phyloP scores from a whole-genome alignment of 2,797 vertebrate genomes.

The Amazonetta brasiliensis region DNA sequence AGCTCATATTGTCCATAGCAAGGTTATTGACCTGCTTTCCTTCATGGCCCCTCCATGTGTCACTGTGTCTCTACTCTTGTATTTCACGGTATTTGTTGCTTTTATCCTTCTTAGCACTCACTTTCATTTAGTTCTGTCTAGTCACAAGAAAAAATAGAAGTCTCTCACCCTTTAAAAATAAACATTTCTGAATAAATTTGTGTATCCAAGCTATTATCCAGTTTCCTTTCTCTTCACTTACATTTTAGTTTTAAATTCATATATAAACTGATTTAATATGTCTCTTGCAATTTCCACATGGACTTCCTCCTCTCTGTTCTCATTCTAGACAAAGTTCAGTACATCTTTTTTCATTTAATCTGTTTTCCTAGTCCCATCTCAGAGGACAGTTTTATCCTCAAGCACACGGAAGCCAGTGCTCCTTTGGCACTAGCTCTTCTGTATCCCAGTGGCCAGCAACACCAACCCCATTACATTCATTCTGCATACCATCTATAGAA shows the following conservation, averaged over 20 bases:
- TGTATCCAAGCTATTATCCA: not conserved
- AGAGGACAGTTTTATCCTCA: not conserved
- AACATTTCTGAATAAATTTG: not conserved
- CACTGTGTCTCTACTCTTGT: not conserved
- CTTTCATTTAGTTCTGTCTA: not conserved
- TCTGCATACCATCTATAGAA: not conserved
- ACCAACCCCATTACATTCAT: not conserved
- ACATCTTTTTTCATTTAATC: not conserved
- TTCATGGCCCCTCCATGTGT: not conserved
- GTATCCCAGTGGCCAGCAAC: not conserved
- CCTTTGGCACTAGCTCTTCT: not conserved
- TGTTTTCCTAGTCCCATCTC: not conserved
- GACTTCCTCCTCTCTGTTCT: not conserved
- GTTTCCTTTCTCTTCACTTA: not conserved
- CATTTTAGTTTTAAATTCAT: not conserved
- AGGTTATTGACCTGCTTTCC: not conserved
- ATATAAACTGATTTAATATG: not conserved
- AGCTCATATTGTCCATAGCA: fast-evolving
- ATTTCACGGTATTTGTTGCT: not conserved
- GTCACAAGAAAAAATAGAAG: not conserved
- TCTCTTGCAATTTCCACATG: not conserved
- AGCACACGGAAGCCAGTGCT: not conserved
- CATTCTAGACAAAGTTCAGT: not conserved
- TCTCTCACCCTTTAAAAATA: not conserved
- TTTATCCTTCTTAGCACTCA: not conserved